Evolutionary conservation across 2,888 invertebrate genomes (phyloP), one percentile per base, ranked within the genome.

Genomic region (Sesamia inferens): DNA sequence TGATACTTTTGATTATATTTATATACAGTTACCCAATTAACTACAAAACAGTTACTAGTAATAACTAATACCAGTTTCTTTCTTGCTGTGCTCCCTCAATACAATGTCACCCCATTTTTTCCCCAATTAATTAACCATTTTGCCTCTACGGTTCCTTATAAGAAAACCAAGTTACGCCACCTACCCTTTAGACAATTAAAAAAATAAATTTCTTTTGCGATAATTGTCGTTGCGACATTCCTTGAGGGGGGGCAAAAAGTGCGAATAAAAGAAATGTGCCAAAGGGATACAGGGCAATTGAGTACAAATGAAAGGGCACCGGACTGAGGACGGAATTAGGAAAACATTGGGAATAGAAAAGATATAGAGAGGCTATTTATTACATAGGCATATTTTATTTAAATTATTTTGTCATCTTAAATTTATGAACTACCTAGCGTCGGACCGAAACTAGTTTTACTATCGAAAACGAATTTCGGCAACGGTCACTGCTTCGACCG

Each of bases 261-360:
- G 89, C 84, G 89, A 92, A 93, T 93, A 93, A 95, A 95, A 95
- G 94, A 94, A 96, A 94, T 92, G 93, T 91, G 92, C 92, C 87
- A 93, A 93, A 94, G 94, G 94, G 94, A 93, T 92, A 92, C 92
- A 91, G 90, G 90, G 93, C 94, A 93, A 95, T 95, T 93, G 94
- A 90, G 92, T 91, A 90, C 93, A 92, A 93, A 94, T 94, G 93
- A 94, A 94, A 93, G 95, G 95, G 94, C 93, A 90, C 90, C 89
- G 92, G 92, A 91, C 93, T 88, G 85, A 87, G 90, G 85, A 90
- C 89, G 86, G 90, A 93, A 93, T 94, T 94, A 94, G 92, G 91
- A 91, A 94, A 93, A 94, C 92, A 92, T 92, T 89, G 74, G 87
- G 91, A 88, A 82, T 81, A 89, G 44, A 10, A 76, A 69, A 57